phyloP scores from a whole-genome alignment of 2,113 vertebrate genomes.

The Indicator indicator region DNA sequence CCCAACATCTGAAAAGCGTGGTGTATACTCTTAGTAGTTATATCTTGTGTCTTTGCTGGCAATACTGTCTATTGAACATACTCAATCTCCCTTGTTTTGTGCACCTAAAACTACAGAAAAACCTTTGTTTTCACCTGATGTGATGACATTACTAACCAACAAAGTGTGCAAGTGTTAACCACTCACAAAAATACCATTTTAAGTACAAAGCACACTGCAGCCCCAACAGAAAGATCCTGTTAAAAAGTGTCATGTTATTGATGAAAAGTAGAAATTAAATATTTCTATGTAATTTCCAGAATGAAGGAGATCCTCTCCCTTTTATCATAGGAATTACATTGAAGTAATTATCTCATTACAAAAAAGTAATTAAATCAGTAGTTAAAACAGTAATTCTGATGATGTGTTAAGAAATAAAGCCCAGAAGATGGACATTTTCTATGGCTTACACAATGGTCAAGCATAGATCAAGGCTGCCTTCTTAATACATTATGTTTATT shows the following conservation, averaged over 20 bases:
- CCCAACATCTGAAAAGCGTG: not conserved
- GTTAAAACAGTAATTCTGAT: not conserved
- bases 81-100: not conserved
- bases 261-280: not conserved
- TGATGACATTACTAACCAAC: not conserved
- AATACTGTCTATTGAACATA: not conserved
- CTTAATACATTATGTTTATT: no score
- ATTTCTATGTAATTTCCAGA: not conserved
- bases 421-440: not conserved
- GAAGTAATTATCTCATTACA: not conserved
- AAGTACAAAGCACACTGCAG: not conserved
- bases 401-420: not conserved
- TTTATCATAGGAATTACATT: not conserved
- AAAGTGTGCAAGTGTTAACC: not conserved
- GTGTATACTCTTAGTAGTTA: not conserved
- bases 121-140: not conserved
- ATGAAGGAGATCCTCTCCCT: not conserved
- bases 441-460: not conserved
- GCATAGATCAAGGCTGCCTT: not conserved
- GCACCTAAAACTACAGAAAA: not conserved
- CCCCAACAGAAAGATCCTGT: not conserved
- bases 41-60: not conserved
- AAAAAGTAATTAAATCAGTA: not conserved
- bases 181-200: not conserved
- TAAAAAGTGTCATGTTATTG: not conserved